Percentiles rank a stretch among this genome's conserved stretches.
These are phyloP conservation scores for Nemurella pictetii DNA, from an alignment of 2,888 invertebrate genomes.

Conservation along the genomic window DNA sequence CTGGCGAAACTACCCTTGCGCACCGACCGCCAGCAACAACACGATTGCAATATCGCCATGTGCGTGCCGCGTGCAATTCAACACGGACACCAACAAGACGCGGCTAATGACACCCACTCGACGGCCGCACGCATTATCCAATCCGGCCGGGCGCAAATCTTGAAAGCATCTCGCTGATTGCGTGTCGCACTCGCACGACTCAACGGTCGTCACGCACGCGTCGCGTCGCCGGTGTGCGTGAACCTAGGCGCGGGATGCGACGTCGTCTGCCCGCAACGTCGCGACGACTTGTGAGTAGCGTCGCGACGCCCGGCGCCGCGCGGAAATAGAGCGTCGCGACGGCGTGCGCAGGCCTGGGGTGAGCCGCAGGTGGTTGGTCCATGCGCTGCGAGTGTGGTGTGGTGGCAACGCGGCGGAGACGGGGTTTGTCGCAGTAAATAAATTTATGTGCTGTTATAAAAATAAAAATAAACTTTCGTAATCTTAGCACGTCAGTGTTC, in stretches of 20 bases:
- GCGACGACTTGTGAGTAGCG: not conserved
- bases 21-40: constrained; percentile 76
- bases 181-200: too few species aligned
- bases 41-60: constrained; percentile 75
- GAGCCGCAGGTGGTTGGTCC: not conserved
- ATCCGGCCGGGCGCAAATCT: not conserved
- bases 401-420: too few species aligned
- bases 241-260: not conserved
- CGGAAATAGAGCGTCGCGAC: not conserved
- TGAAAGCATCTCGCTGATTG: not conserved
- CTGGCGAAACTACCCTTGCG: constrained; percentile 74
- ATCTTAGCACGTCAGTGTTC: too few species aligned
- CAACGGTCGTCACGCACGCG: not conserved
- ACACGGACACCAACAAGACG: not conserved
- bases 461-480: too few species aligned
- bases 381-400: too few species aligned
- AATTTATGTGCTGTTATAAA: too few species aligned
- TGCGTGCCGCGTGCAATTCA: not conserved
- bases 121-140: not conserved
- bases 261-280: not conserved
- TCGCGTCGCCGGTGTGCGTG: not conserved
- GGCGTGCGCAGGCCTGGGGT: not conserved
- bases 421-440: too few species aligned
- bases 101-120: not conserved
- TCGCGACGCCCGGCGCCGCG: not conserved